Conservation (phyloP, 2,888 invertebrate genomes). For the Furcula furcula region DNA sequence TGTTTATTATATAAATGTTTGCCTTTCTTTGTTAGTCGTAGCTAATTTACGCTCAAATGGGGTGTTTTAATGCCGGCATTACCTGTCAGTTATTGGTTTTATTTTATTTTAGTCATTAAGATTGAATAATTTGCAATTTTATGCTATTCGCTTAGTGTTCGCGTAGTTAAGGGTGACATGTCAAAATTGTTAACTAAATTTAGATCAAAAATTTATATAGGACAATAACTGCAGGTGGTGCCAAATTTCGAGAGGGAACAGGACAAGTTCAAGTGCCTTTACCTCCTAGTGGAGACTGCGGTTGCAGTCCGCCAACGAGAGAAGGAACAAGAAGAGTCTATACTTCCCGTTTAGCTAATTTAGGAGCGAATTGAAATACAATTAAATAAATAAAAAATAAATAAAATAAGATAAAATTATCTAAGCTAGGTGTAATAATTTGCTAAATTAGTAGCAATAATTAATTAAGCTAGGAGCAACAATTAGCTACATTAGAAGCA, state of each 20-base stretch:
- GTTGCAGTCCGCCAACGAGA: constrained; percentile 66
- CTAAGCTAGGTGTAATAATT: no score
- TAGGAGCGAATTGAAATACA: constrained; percentile 2
- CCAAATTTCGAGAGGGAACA: constrained; percentile 39
- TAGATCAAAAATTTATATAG: constrained; percentile 6
- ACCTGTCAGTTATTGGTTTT: constrained; percentile 41
- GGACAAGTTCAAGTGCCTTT: constrained; percentile 66
- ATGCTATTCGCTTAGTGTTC: no score
- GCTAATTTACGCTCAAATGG: constrained; percentile 8
- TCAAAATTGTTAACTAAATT: not conserved
- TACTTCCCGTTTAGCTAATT: constrained; percentile 23
- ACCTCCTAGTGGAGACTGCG: constrained; percentile 66
- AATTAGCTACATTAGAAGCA: no score
- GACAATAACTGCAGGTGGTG: constrained; percentile 60
- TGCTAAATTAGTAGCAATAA: no score
- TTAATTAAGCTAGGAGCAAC: no score
- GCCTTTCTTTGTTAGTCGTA: constrained; percentile 30
- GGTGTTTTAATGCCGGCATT: constrained; percentile 74
- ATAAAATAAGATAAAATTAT: no score
- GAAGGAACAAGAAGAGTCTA: constrained; percentile 49
- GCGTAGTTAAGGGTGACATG: no score
- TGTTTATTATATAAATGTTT: constrained; percentile 29
- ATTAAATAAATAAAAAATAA: no score
- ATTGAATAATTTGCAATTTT: no score
- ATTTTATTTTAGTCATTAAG: not conserved